Percentiles rank a stretch among this genome's conserved stretches.
These are phyloP conservation scores for Uromys caudimaculatus DNA, from an alignment of 2,797 vertebrate species.

Conservation along the genomic window DNA sequence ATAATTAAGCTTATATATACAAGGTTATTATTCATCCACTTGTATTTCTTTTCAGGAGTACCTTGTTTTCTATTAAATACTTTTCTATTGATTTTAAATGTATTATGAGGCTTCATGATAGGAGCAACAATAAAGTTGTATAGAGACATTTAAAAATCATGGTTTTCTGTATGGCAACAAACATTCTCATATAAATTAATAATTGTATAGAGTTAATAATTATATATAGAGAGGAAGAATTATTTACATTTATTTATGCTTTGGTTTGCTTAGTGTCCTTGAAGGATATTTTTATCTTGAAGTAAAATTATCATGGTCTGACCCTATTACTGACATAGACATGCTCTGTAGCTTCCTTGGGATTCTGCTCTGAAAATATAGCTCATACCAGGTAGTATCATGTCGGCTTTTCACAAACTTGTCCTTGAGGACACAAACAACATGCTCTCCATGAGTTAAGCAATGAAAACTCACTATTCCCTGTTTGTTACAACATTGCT, in stretches of 20 bases:
- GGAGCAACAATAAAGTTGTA: neutral
- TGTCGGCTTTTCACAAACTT: neutral
- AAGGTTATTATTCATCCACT: neutral
- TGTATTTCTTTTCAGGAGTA: neutral
- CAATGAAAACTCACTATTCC: neutral
- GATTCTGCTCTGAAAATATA: neutral
- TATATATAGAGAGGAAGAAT: neutral
- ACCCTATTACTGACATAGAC: neutral
- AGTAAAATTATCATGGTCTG: neutral
- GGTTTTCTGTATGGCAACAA: neutral
- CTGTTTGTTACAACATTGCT: neutral
- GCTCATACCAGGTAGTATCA: neutral
- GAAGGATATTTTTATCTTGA: neutral
- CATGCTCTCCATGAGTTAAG: neutral
- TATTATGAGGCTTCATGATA: neutral
- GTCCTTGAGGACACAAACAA: constrained; percentile 24
- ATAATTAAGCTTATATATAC: constrained; percentile 14
- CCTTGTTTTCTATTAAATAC: neutral
- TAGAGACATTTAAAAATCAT: neutral
- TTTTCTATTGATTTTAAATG: neutral
- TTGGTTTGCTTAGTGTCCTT: constrained; percentile 8
- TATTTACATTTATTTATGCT: neutral
- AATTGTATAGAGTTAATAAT: neutral
- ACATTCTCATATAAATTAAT: neutral
- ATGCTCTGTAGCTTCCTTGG: neutral